These are phyloP conservation scores for Percina caprodes DNA, from an alignment of 2,113 vertebrate genomes.

Conservation along the genomic window DNA sequence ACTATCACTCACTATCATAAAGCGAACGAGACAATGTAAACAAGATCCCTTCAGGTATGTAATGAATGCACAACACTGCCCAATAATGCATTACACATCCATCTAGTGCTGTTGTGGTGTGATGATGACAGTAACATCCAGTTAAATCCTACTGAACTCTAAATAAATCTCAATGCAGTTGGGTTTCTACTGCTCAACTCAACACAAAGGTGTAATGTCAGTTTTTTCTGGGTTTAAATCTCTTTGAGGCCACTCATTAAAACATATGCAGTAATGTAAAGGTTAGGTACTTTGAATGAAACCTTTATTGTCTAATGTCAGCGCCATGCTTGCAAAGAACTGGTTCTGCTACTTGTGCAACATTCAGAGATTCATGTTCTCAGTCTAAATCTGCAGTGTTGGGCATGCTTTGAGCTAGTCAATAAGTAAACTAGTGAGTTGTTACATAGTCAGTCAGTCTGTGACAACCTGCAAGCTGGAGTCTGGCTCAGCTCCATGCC, in stretches of 20 bases:
- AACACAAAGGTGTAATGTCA: slow-evolving; percentile 51
- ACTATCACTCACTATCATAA: slow-evolving; percentile 12
- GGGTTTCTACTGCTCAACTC: slow-evolving; percentile 31
- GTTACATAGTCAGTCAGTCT: slow-evolving; percentile 66
- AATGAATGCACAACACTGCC: slow-evolving; percentile 48
- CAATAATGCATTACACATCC: slow-evolving; percentile 49
- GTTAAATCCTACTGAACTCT: slow-evolving; percentile 55
- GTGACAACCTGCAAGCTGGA: slow-evolving; percentile 56
- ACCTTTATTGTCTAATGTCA: slow-evolving; percentile 31
- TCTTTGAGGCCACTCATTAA: slow-evolving; percentile 50
- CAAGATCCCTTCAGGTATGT: slow-evolving; percentile 28
- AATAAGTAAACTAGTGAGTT: slow-evolving; percentile 66
- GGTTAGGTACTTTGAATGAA: slow-evolving; percentile 33
- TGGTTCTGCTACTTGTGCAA: slow-evolving; percentile 14
- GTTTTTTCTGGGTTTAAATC: slow-evolving; percentile 57
- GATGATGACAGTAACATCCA: slow-evolving; percentile 60
- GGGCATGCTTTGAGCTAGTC: slow-evolving; percentile 26
- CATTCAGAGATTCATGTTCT: slow-evolving; percentile 18
- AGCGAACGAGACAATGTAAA: slow-evolving; percentile 52
- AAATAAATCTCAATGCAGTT: slow-evolving; percentile 50
- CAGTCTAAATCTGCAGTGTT: slow-evolving; percentile 33
- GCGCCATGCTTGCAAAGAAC: slow-evolving; percentile 10
- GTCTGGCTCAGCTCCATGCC: slow-evolving; percentile 61
- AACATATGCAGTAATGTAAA: slow-evolving; percentile 43
- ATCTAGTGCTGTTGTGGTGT: slow-evolving; percentile 30